Conservation (phyloP, 2,888 invertebrate species). For the Amphipoea lucens region DNA sequence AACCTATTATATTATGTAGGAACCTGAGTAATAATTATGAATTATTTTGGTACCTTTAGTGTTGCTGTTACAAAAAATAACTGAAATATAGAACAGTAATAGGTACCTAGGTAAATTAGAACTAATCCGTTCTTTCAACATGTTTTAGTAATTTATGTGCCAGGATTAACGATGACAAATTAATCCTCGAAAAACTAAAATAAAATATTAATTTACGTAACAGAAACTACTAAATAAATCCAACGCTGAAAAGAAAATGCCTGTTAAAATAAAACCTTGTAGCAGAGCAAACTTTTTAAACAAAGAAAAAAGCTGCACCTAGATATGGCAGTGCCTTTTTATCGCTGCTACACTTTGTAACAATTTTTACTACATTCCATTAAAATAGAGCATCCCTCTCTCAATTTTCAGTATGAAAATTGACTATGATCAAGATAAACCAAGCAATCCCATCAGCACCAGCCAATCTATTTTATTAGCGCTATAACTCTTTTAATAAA, state of each 20-base stretch:
- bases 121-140: neutral
- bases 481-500: conserved; percentile 2
- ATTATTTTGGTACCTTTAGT: neutral
- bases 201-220: neutral
- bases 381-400: neutral
- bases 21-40: neutral
- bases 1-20: too few relatives aligned
- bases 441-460: neutral
- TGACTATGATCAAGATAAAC: neutral
- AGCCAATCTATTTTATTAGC: neutral
- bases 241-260: neutral
- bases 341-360: conserved; percentile 6
- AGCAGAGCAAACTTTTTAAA: neutral
- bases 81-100: neutral
- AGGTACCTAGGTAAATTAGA: neutral
- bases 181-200: neutral
- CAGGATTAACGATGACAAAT: conserved; percentile 10
- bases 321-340: conserved; percentile 9
- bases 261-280: conserved; percentile 17
- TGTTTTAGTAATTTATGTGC: conserved; percentile 10
- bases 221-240: conserved; percentile 14
- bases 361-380: conserved; percentile 6
- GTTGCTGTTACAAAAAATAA: neutral
- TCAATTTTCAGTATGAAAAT: conserved; percentile 1
- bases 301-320: neutral